Evolutionary conservation across 2,888 invertebrate species (phyloP), one percentile per base, ranked within the genome.

Genomic region (Lamproptera curius): DNA sequence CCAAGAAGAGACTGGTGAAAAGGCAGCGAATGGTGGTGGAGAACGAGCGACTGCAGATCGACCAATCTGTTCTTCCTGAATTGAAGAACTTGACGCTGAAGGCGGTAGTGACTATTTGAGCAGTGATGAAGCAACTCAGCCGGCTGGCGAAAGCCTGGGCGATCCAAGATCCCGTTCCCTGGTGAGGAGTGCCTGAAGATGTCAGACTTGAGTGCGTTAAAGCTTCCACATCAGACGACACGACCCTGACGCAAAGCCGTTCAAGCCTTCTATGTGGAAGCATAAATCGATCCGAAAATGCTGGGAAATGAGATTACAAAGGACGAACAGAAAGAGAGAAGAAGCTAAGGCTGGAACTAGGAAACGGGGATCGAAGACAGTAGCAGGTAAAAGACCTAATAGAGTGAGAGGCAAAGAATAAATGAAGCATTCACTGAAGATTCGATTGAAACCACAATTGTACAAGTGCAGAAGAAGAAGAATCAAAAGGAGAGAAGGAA

Each of bases 171-270:
- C 54, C 16, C 82, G 1, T 85, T 67, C 10, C 85, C 85, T 0
- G 85, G 85, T 28, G 67, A 76, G 0, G 56, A 51, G 0, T 86
- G 85, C 20, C 73, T 76, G 0, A 85, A 84, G 44, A 0, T 86
- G 85, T 16, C 65, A 67, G 1, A 75, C 67, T 48, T 81, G 0
- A 59, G 69, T 8, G 85, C 77, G 0, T 46, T 86, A 1, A 82
- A 72, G 28, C 43, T 83, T 1, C n/a, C 85, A 86, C 43, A 58
- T 50, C 0, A 54, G 84, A 1, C 69, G 62, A 14, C 85, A 86
- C 28, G 70, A 82, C n/a, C 51, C 52, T 0, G 70, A 79, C 1
- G 67, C 74, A 0, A 81, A 76, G 50, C 75, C 72, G 0, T 84
- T 61, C 14, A 75, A 66, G 53, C 70, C 72, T 4, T 75, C 78